A percentile compares a stretch with the other conserved stretches of the same genome.
phyloP scores from a whole-genome alignment of 2,888 invertebrate species.

The Acleris sparsana region DNA sequence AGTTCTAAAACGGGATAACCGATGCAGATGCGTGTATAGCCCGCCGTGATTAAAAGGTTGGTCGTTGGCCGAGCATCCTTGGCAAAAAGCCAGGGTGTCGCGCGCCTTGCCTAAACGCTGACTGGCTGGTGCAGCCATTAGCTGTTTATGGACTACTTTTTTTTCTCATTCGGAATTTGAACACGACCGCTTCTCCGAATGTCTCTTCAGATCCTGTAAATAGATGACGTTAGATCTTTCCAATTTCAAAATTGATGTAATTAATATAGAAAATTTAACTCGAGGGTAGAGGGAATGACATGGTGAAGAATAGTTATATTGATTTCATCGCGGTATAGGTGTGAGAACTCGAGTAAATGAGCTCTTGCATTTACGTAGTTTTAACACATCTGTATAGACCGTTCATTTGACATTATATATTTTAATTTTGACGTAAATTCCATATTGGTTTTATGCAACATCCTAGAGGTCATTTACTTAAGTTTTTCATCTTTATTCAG shows the following conservation, averaged over 20 bases:
- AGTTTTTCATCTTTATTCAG: too few species aligned
- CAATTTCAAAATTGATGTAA: background rate
- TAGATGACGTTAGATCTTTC: background rate
- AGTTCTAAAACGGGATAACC: conserved; percentile 66
- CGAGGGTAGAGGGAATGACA: background rate
- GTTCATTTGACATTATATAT: too few species aligned
- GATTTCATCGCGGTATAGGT: too few species aligned
- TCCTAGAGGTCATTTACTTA: too few species aligned
- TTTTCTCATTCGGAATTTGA: conserved; percentile 46
- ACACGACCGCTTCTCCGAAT: background rate
- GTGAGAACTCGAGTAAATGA: too few species aligned
- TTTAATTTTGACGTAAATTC: too few species aligned
- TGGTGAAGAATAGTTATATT: background rate
- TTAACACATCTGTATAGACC: too few species aligned
- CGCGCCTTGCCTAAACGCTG: conserved; percentile 45
- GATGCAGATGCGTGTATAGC: conserved; percentile 42
- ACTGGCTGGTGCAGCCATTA: conserved; percentile 51
- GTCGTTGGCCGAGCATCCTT: conserved; percentile 69
- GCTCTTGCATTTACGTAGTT: too few species aligned
- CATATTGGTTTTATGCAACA: too few species aligned
- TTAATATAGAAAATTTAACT: too few species aligned
- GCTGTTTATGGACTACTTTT: conserved; percentile 51
- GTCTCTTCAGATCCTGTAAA: background rate
- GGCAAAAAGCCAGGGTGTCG: conserved; percentile 63
- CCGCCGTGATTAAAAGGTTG: conserved; percentile 66